Percentiles rank a stretch among this genome's conserved stretches.
Conservation (phyloP, 2,797 vertebrate genomes). For the Ctenopoma multispine region DNA sequence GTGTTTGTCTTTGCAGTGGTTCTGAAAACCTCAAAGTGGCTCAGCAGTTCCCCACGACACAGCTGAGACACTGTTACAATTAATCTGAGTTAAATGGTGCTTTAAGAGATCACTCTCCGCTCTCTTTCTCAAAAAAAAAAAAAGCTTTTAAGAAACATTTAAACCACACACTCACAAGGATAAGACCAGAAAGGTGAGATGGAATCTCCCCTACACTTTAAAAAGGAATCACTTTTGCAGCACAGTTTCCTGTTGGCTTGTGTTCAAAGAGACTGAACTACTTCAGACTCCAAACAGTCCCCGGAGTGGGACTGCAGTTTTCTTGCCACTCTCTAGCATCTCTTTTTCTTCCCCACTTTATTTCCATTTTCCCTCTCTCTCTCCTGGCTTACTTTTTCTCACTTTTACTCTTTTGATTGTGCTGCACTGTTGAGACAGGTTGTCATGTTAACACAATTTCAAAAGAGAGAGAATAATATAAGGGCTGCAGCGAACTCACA, state of each 20-base stretch:
- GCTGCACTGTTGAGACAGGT: conserved; percentile 29
- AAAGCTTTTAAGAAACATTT: conserved; percentile 58
- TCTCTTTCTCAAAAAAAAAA: background rate
- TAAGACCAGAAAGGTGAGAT: conserved; percentile 59
- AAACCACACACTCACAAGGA: conserved; percentile 29
- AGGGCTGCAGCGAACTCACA: conserved; percentile 28
- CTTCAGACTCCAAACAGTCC: conserved; percentile 67
- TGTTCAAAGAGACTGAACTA: conserved; percentile 67
- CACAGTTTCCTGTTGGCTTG: conserved; percentile 57
- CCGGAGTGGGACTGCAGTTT: conserved; percentile 63
- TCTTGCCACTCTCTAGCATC: conserved; percentile 41
- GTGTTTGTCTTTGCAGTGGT: conserved; percentile 29
- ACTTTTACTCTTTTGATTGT: conserved; percentile 41
- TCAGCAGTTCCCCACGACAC: conserved; percentile 26
- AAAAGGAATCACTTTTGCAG: conserved; percentile 56
- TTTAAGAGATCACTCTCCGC: conserved; percentile 41
- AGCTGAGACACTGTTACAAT: conserved; percentile 37
- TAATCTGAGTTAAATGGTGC: conserved; percentile 60
- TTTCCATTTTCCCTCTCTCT: conserved; percentile 14
- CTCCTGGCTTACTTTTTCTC: conserved; percentile 7
- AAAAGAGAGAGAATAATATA: conserved; percentile 34
- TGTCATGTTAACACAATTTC: conserved; percentile 53
- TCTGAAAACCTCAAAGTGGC: conserved; percentile 46
- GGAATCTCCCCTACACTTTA: conserved; percentile 44
- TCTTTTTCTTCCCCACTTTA: conserved; percentile 31